Evolutionary conservation across 2,113 vertebrate species (phyloP).

Genomic region (Salvator merianae): DNA sequence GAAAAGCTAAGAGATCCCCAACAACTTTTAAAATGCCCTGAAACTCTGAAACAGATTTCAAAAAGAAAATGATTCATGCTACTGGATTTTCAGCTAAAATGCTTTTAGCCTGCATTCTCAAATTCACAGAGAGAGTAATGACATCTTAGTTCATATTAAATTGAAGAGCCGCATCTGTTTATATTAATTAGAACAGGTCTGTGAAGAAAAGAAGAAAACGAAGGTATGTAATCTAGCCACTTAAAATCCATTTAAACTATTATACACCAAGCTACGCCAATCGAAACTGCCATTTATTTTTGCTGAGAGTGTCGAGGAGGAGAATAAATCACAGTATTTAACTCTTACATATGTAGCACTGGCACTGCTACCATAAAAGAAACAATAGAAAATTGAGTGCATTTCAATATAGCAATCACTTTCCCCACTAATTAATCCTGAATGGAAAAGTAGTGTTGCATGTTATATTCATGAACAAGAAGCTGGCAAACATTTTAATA

Average conservation of each 20-base stretch:
- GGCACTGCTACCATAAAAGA: conserved; percentile 34
- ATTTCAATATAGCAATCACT: conserved; percentile 38
- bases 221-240: conserved; percentile 29
- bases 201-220: conserved; percentile 43
- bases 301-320: conserved; percentile 47
- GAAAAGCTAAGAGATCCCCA: too few species aligned
- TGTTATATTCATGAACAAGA: conserved; percentile 57
- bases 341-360: conserved; percentile 21
- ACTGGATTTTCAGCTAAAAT: neutral
- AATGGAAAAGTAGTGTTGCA: conserved; percentile 3
- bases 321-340: conserved; percentile 47
- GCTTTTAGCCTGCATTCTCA: neutral
- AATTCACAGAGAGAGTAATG: neutral
- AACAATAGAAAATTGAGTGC: conserved; percentile 43
- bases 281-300: conserved; percentile 41
- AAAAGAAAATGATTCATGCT: too few species aligned
- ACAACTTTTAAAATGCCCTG: too few species aligned
- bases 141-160: neutral
- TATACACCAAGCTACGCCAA: conserved; percentile 13
- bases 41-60: too few species aligned
- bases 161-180: neutral
- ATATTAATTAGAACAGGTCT: conserved; percentile 33
- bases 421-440: conserved; percentile 63
- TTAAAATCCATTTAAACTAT: conserved; percentile 53
- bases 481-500: conserved; percentile 65